Percentiles rank a stretch among this genome's conserved stretches.
phyloP scores from a whole-genome alignment of 2,113 vertebrate genomes.

The Ifrita kowaldi region DNA sequence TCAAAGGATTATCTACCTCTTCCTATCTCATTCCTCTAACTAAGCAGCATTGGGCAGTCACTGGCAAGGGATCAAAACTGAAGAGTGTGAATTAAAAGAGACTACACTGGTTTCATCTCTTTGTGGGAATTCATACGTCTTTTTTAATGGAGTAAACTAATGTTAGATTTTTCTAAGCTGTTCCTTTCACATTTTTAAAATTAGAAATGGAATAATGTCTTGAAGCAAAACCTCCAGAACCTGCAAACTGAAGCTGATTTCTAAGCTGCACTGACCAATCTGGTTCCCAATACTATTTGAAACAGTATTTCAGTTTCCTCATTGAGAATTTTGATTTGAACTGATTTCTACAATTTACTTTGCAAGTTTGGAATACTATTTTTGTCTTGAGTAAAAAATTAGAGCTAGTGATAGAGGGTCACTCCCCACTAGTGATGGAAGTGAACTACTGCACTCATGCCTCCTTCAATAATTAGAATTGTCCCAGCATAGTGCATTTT shows the following conservation, averaged over 20 bases:
- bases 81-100: background rate
- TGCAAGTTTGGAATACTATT: background rate
- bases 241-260: background rate
- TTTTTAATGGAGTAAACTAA: background rate
- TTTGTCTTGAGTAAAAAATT: background rate
- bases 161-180: background rate
- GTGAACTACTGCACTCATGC: background rate
- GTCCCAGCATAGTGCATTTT: background rate
- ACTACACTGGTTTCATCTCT: background rate
- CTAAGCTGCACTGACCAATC: background rate
- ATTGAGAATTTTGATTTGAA: background rate
- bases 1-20: background rate
- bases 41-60: background rate
- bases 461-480: background rate
- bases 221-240: background rate
- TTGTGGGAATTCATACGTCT: background rate
- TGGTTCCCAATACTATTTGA: background rate
- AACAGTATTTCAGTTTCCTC: background rate
- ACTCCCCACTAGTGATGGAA: background rate
- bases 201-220: background rate
- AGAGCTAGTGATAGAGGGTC: background rate
- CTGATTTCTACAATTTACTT: background rate
- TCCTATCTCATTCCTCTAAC: background rate
- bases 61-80: background rate
- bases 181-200: background rate